A percentile compares a stretch with the other conserved stretches of the same genome.
These are phyloP conservation scores for Enoplosus armatus DNA, from an alignment of 2,797 vertebrate species.

Conservation along the genomic window DNA sequence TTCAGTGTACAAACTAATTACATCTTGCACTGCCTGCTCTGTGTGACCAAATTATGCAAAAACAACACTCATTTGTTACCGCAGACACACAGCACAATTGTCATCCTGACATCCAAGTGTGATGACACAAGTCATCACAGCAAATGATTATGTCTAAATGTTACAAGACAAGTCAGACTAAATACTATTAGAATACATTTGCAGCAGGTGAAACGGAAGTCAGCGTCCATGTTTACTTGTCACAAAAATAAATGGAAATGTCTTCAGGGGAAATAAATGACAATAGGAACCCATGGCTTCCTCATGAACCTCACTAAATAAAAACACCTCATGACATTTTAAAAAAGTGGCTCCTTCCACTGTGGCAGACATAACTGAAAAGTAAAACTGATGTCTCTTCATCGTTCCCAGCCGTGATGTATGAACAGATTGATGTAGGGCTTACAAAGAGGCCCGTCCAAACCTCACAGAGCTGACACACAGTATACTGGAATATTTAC, in stretches of 20 bases:
- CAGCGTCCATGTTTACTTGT: background rate
- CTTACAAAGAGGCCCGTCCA: constrained; percentile 12
- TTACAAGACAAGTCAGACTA: background rate
- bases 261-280: background rate
- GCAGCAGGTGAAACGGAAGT: background rate
- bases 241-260: background rate
- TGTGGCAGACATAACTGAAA: no score
- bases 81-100: background rate
- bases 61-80: constrained; percentile 19
- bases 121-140: constrained; percentile 1
- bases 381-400: background rate
- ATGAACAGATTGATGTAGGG: background rate
- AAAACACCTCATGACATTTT: background rate
- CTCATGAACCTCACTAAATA: constrained; percentile 8
- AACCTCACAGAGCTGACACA: constrained; percentile 8
- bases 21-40: constrained; percentile 23
- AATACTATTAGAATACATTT: background rate
- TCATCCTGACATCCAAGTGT: constrained; percentile 6
- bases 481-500: constrained; percentile 15
- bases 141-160: background rate
- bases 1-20: constrained; percentile 58
- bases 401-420: background rate
- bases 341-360: background rate
- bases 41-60: constrained; percentile 52
- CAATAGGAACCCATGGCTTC: background rate